Evolutionary conservation across 2,888 invertebrate genomes (phyloP), one percentile per base, ranked within the genome.

Genomic region (Euproctis similis): DNA sequence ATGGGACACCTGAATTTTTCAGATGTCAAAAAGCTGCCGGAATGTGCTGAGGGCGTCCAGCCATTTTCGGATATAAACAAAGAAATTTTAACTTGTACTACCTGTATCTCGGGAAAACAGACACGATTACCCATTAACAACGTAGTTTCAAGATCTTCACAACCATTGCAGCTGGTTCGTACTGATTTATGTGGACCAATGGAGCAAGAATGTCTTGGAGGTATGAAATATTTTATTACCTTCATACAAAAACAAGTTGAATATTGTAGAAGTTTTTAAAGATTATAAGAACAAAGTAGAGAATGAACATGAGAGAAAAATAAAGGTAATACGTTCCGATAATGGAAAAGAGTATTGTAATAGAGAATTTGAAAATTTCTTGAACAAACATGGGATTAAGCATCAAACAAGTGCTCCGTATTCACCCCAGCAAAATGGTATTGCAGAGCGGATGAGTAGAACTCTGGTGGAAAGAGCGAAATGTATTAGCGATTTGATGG

Each of bases 401-500:
- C 20, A 27, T 8, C 27, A 27, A 10, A 14, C 21, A 18, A 14
- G 14, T 2, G 14, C 13, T 7, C 27, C 27, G 2, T 19, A 20
- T 8, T 21, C 27, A 7, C 27, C 20, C 4, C 8, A 26, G 8
- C 26, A 18, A 10, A 26, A 26, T 18, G 26, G 26, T 52, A 17
- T 10, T n/a, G 16, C 16, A 2, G 17, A 25, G 8, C 12, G 25
- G 7, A 16, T 25, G 17, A 25, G 17, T 16, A n/a, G 25, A n/a
- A 14, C 25, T 9, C 10, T 25, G 17, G 9, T 16, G 8, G 24
- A 24, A 24, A 13, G 16, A 14, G 24, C 24, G 2, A 24, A 16
- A 16, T 24, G 24, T 64, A 76, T 9, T 7, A 13, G n/a, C n/a
- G 14, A 2, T 9, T 24, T 2, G 8, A 24, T n/a, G 7, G 16